These are phyloP conservation scores for Papilio demoleus DNA, from an alignment of 2,888 invertebrate species.

Conservation along the genomic window DNA sequence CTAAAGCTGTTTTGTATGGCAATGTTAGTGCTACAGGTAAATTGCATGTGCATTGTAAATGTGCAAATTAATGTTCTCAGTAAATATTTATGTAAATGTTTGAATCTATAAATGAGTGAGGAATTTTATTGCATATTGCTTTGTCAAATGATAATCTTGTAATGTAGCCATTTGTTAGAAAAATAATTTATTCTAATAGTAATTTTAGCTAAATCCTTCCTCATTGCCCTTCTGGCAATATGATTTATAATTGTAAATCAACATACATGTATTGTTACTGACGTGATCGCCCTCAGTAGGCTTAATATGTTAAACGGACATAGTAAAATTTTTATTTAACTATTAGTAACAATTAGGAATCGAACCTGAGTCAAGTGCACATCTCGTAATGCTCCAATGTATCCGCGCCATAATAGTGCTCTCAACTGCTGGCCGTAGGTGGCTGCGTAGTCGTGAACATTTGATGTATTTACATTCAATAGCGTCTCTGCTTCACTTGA, in stretches of 20 bases:
- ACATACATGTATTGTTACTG: too few relatives aligned
- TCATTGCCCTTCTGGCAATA: too few relatives aligned
- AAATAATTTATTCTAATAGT: background rate
- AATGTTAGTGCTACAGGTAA: background rate
- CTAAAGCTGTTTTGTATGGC: background rate
- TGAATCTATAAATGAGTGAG: background rate
- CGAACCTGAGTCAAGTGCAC: constrained; percentile 77
- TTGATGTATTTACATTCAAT: constrained; percentile 53
- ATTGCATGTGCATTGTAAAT: background rate
- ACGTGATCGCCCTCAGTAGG: too few relatives aligned
- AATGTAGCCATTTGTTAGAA: background rate
- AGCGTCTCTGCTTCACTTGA: constrained; percentile 68
- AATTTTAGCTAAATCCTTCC: background rate
- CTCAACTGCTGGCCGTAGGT: constrained; percentile 62
- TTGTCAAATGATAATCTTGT: background rate
- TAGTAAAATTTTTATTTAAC: too few relatives aligned
- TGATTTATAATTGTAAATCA: too few relatives aligned
- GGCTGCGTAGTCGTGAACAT: constrained; percentile 57
- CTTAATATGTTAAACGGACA: too few relatives aligned
- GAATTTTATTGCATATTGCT: background rate
- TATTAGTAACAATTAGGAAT: too few relatives aligned
- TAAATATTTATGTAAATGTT: background rate
- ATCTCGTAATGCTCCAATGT: constrained; percentile 67
- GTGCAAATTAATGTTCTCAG: background rate
- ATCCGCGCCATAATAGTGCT: constrained; percentile 69